These are phyloP conservation scores for Pseudomyrmex pallidus DNA, from an alignment of 1,140 invertebrate species.

Conservation along the genomic window DNA sequence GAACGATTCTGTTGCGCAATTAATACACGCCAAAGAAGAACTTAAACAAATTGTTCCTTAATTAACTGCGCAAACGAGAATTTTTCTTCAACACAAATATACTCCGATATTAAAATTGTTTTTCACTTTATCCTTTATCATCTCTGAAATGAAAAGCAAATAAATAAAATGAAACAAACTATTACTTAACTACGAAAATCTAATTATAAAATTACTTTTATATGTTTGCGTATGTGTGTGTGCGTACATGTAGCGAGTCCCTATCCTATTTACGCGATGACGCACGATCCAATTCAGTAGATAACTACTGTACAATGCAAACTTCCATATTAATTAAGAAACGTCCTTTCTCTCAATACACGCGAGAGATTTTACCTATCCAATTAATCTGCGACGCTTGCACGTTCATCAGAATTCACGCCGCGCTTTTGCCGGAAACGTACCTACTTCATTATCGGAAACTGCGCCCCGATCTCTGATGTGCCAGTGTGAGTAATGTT, in stretches of 20 bases:
- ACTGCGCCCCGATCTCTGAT: slow-evolving; percentile 3
- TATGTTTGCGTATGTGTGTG: too few species aligned
- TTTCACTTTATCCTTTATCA: not conserved
- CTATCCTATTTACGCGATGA: slow-evolving; percentile 12
- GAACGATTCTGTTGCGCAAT: slow-evolving; percentile 28
- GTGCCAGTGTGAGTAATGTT: slow-evolving; percentile 6
- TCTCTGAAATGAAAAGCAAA: not conserved
- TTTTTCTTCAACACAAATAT: not conserved
- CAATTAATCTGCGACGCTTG: not conserved
- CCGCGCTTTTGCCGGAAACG: slow-evolving; percentile 30
- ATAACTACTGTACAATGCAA: slow-evolving; percentile 19
- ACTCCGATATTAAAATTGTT: not conserved
- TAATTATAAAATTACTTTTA: slow-evolving; percentile 33
- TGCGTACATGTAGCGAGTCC: not conserved
- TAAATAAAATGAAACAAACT: slow-evolving; percentile 7
- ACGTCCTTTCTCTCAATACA: not conserved
- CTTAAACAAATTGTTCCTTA: slow-evolving; percentile 14
- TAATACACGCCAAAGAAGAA: slow-evolving; percentile 19
- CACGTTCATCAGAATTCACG: slow-evolving; percentile 12
- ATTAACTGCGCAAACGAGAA: slow-evolving; percentile 11
- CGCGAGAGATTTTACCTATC: not conserved
- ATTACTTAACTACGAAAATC: slow-evolving; percentile 4
- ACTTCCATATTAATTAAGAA: slow-evolving; percentile 38
- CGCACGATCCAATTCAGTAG: not conserved
- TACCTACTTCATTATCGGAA: slow-evolving; percentile 44